These are phyloP conservation scores for Triplophysa dalaica DNA, from an alignment of 2,113 vertebrate genomes.

Conservation along the genomic window DNA sequence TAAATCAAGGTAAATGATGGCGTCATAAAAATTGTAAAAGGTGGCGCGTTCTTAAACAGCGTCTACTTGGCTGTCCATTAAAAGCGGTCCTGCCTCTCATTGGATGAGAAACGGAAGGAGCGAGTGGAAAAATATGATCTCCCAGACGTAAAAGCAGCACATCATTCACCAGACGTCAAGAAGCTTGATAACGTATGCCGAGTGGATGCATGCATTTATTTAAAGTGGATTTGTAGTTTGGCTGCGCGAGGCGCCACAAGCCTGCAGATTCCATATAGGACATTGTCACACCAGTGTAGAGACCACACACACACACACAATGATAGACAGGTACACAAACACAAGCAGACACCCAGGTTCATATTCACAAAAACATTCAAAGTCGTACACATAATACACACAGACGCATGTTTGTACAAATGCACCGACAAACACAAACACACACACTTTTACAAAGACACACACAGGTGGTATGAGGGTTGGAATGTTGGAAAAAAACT, in stretches of 20 bases:
- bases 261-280: conserved; percentile 62
- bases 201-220: conserved; percentile 68
- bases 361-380: not conserved
- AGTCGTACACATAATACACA: not conserved
- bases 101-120: conserved; percentile 65
- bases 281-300: conserved; percentile 52
- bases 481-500: not conserved
- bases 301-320: conserved; percentile 1
- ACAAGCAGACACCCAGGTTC: not conserved
- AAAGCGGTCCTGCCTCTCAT: conserved; percentile 65
- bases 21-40: conserved; percentile 61
- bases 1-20: conserved; percentile 68
- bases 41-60: conserved; percentile 64
- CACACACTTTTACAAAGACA: no score
- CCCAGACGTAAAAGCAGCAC: conserved; percentile 59
- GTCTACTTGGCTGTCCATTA: conserved; percentile 68
- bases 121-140: conserved; percentile 62
- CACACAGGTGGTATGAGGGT: no score
- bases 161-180: conserved; percentile 65
- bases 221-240: conserved; percentile 58
- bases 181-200: conserved; percentile 60
- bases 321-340: not conserved
- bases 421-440: no score
- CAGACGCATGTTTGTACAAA: no score
- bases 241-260: conserved; percentile 33